Evolutionary conservation across 2,797 vertebrate genomes (phyloP).

Genomic region (Percopsis omiscomaycus): DNA sequence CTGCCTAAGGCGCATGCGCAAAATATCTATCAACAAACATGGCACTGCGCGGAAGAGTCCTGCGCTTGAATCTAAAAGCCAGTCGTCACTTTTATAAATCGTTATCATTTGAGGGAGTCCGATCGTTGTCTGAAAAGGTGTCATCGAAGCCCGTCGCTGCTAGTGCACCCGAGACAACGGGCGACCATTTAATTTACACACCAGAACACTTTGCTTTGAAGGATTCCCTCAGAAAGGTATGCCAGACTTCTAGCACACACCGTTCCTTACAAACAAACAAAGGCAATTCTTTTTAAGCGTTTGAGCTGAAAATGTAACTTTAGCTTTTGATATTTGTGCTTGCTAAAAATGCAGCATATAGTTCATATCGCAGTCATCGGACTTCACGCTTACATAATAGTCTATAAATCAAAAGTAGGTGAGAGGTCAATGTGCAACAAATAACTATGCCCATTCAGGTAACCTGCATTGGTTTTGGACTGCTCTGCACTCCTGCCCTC

Average conservation of each 20-base stretch:
- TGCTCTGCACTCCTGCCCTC: not conserved
- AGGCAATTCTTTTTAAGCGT: not conserved
- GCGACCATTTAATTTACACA: constrained; percentile 63
- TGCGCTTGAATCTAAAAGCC: constrained; percentile 12
- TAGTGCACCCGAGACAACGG: constrained; percentile 15
- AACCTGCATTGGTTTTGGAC: not conserved
- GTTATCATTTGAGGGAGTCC: constrained; percentile 30
- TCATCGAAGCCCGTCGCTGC: constrained; percentile 53
- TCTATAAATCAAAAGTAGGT: constrained; percentile 41
- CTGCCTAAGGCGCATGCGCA: constrained; percentile 68
- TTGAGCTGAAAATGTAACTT: not conserved
- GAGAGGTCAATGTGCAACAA: constrained; percentile 40
- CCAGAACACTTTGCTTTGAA: constrained; percentile 73
- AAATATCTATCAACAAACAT: constrained; percentile 33
- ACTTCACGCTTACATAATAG: not conserved
- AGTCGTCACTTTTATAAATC: constrained; percentile 32
- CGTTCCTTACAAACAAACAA: not conserved
- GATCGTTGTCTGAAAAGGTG: constrained; percentile 57
- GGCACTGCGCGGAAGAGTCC: constrained; percentile 53
- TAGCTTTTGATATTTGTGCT: not conserved
- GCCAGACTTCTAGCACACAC: constrained; percentile 14
- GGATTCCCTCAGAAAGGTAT: constrained; percentile 79
- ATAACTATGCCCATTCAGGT: constrained; percentile 2
- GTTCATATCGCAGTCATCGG: no score
- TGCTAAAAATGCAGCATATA: not conserved